Percentiles rank a stretch among this genome's conserved stretches.
Conservation (phyloP, 2,113 vertebrate species). For the Cololabis saira region DNA sequence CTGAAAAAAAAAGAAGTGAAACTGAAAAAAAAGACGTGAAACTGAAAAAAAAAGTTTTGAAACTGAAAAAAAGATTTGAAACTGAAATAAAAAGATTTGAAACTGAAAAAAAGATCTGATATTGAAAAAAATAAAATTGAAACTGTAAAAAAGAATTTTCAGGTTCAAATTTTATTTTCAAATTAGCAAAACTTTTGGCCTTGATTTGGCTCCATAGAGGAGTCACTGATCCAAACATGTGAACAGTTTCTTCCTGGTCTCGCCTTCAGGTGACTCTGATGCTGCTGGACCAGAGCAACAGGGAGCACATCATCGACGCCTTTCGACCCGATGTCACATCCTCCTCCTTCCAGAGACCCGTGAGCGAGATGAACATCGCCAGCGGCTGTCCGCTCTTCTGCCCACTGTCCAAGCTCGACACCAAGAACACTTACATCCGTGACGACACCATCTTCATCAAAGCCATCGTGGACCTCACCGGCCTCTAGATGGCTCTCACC, state of each 20-base stretch:
- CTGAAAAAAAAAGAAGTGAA: too few relatives aligned
- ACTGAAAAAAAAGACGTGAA: too few relatives aligned
- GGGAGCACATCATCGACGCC: conserved; percentile 96
- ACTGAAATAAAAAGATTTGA: too few relatives aligned
- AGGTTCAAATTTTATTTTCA: too few relatives aligned
- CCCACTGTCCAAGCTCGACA: conserved; percentile 90
- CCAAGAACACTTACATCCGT: conserved; percentile 92
- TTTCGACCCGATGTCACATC: conserved; percentile 93
- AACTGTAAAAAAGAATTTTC: too few relatives aligned
- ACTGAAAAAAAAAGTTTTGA: too few relatives aligned
- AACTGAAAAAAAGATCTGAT: too few relatives aligned
- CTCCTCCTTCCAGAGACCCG: conserved; percentile 94
- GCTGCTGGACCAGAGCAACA: conserved; percentile 96
- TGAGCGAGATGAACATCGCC: conserved; percentile 97
- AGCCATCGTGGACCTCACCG: conserved; percentile 95
- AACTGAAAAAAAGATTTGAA: too few relatives aligned
- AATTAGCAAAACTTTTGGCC: too few relatives aligned
- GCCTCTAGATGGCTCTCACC: conserved; percentile 81
- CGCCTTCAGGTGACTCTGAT: conserved; percentile 91
- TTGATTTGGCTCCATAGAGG: too few relatives aligned
- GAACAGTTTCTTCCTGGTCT: background rate
- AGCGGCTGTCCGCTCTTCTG: conserved; percentile 98
- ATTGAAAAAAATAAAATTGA: too few relatives aligned
- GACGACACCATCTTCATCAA: conserved; percentile 98
- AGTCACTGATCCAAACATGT: background rate